Percentiles rank a stretch among this genome's conserved stretches.
These are phyloP conservation scores for Toxostoma redivivum DNA, from an alignment of 2,113 vertebrate genomes.

Conservation along the genomic window DNA sequence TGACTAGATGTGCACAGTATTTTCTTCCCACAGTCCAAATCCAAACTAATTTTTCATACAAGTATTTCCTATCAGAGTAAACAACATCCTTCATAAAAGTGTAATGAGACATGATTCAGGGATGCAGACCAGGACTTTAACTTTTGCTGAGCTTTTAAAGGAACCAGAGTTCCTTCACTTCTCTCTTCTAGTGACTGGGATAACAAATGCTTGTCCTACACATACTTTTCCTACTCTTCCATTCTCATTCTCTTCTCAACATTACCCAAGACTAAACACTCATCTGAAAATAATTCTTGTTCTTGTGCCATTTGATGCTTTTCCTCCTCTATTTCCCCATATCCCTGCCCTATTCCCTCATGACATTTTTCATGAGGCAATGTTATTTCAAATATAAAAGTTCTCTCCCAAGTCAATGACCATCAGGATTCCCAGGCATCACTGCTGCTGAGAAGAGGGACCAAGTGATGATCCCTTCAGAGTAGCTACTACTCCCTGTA, in stretches of 20 bases:
- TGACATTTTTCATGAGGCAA: not conserved
- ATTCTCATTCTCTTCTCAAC: not conserved
- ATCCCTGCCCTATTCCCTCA: not conserved
- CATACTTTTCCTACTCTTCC: not conserved
- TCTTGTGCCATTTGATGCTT: not conserved
- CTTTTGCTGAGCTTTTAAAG: not conserved
- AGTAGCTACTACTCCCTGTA: not conserved
- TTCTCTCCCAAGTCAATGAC: not conserved
- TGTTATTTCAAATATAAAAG: not conserved
- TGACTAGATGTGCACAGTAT: not conserved
- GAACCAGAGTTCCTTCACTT: not conserved
- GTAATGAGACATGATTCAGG: not conserved
- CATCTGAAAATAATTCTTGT: not conserved
- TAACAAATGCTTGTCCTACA: not conserved
- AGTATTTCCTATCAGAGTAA: not conserved
- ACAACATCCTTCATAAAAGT: not conserved
- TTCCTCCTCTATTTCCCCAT: not conserved
- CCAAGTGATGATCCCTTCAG: not conserved
- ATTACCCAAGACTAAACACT: not conserved
- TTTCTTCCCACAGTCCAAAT: not conserved
- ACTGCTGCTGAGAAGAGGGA: not conserved
- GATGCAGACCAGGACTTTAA: not conserved
- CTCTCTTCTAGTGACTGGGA: not conserved
- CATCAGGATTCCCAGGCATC: not conserved
- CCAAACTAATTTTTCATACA: not conserved